Base-by-base conservation (phyloP, 2,113 vertebrate species). In the Atrichornis clamosus region DNA sequence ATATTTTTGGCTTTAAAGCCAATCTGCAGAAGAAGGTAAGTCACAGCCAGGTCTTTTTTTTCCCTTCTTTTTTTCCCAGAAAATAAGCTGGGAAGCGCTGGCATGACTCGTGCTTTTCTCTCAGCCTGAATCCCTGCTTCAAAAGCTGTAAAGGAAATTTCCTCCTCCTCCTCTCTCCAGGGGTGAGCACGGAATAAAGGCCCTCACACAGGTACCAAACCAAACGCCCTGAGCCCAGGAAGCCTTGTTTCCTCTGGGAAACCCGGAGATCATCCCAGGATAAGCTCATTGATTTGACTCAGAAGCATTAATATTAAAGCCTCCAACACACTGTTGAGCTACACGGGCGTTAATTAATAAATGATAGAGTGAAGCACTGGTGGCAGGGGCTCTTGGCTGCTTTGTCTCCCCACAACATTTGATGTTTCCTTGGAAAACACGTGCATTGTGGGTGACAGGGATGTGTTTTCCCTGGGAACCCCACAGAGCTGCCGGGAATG, bases 401-500 rank as follows among this genome's bases (percentile, higher is more conserved):
- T 88, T 91, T 91, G 90, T 83, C 77, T 87, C 88, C 89, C 74
- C 62, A 75, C 37, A 47, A 26, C 46, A 3, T 56, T 55, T 37
- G 26, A 68, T 73, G 55, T 46, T 69, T 39, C 42, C 6, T 15
- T 15, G 63, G 18, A 35, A 53, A 87, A 24, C 53, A 5, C 0
- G 4, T 0, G 23, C 37, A 55, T 12, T 4, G 19, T 1, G 2
- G 35, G 79, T 8, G 60, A 4, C 42, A 26, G 0, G 39, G 9
- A 1, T 1, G 35, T 5, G 7, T 6, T 5, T 11, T 27, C 46
- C 8, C 49, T 0, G 41, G 39, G 59, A 67, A 7, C 26, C 11
- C 59, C 1, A 1, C 1, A 9, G 10, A 14, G 2, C 32, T 11
- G 16, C 70, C 69, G 42, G 68, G 14, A 12, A 1, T 0, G 19